Evolutionary conservation across 2,888 invertebrate genomes (phyloP).

Genomic region (Epinotia bilunana): DNA sequence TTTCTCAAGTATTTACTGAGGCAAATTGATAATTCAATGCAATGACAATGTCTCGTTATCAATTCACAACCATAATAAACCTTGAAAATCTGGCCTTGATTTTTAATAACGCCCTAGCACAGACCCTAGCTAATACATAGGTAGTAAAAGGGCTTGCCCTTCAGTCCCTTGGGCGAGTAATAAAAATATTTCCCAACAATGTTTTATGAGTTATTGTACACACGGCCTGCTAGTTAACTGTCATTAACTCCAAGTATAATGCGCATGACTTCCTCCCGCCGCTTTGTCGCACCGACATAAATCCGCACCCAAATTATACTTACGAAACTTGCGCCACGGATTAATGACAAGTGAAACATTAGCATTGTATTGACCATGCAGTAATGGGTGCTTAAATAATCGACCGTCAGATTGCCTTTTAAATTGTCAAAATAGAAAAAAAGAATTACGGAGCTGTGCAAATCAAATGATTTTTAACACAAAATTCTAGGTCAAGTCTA

Average conservation of each 20-base stretch:
- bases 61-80: not conserved
- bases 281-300: slow-evolving; percentile 42
- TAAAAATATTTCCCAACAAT: slow-evolving; percentile 43
- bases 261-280: slow-evolving; percentile 41
- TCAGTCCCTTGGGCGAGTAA: slow-evolving; percentile 29
- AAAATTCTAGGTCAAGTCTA: not conserved
- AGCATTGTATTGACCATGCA: slow-evolving; percentile 21
- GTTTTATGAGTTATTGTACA: slow-evolving; percentile 39
- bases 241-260: slow-evolving; percentile 41
- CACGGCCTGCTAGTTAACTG: slow-evolving; percentile 41
- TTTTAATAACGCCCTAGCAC: slow-evolving; percentile 20
- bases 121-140: slow-evolving; percentile 6
- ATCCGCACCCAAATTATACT: slow-evolving; percentile 37
- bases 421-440: not conserved
- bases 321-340: slow-evolving; percentile 31
- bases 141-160: slow-evolving; percentile 34
- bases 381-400: not conserved
- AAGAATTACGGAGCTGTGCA: not conserved
- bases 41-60: not conserved
- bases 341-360: slow-evolving; percentile 37
- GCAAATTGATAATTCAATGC: not conserved
- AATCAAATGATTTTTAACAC: not conserved
- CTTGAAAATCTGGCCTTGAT: slow-evolving; percentile 12
- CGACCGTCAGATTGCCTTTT: not conserved
- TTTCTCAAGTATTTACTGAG: not conserved